Base-by-base conservation (phyloP, 2,888 invertebrate species). In the Drosophila eohydei region DNA sequence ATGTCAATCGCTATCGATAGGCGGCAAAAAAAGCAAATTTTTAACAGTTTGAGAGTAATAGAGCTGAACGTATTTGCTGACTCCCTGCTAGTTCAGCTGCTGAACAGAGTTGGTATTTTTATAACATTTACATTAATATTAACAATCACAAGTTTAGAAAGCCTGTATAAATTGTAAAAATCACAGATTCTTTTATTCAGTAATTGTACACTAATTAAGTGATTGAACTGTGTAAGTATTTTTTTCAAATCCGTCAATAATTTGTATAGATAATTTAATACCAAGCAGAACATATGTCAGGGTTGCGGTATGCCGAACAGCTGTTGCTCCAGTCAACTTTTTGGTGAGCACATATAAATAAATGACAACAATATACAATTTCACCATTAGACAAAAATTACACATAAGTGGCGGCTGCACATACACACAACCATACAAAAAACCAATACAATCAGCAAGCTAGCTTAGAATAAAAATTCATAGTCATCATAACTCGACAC, bases 381-480 rank as follows among this genome's bases (percentile, higher is more conserved):
- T 85, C 85, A 89, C 82, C 88, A 87, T 85, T 84, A 81, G 85
- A 89, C 14, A 79, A 61, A 59, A 71, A 57, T 74, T 73, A 74
- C 67, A 72, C 71, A 61, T 70, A 67, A 77, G 43, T 60, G 52
- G 30, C 62, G 46, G 59, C 43, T 43, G 66, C 43, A 50, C 52
- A 71, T 58, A n/a, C 30, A 48, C n/a, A 54, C 30, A 38, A 2
- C 6, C 16, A 16, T 50, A 16, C 48, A 32, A 9, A 32, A 32
- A 14, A 6, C 41, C 36, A 59, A 71, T 52, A 14, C 30, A 48
- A 51, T 26, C 56, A 70, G 69, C 60, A 57, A 54, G 61, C 40
- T 32, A 69, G 66, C 67, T 71, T 74, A 62, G 43, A 63, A 57
- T 12, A 36, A 74, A 74, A 78, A 68, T 59, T 76, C 76, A 84